These are phyloP conservation scores for Aphelinus certus DNA, from an alignment of 1,140 invertebrate genomes.

Conservation along the genomic window DNA sequence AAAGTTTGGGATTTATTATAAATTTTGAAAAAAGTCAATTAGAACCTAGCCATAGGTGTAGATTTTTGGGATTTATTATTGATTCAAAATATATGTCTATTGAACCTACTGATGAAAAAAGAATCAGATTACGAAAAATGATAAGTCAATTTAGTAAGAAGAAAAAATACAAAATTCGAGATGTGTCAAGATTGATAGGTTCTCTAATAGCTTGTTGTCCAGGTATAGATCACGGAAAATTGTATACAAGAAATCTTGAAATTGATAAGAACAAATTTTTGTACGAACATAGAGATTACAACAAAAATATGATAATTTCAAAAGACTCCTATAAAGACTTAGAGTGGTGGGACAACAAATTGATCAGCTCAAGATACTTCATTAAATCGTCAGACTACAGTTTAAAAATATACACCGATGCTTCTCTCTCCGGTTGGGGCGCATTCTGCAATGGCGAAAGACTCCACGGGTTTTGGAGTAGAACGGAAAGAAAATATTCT, in stretches of 20 bases:
- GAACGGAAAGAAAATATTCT: conserved; percentile 36
- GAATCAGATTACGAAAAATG: neutral
- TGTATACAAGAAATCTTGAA: conserved; percentile 46
- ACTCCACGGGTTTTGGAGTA: conserved; percentile 31
- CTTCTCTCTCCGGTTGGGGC: conserved; percentile 35
- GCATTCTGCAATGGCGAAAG: conserved; percentile 1
- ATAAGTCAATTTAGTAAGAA: neutral
- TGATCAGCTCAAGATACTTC: neutral
- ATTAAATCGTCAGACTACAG: conserved; percentile 16
- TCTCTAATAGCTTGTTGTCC: conserved; percentile 41
- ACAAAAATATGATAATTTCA: conserved; percentile 20
- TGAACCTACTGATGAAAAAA: neutral
- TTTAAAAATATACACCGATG: conserved; percentile 33
- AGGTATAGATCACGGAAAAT: conserved; percentile 40
- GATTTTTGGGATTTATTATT: conserved; percentile 5
- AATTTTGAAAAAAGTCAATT: conserved; percentile 2
- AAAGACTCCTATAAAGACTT: conserved; percentile 16
- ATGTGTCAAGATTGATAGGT: conserved; percentile 44
- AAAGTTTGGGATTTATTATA: neutral
- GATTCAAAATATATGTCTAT: neutral
- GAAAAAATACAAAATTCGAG: conserved; percentile 38
- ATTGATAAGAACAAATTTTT: conserved; percentile 36
- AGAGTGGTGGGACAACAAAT: conserved; percentile 30
- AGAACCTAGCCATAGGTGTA: neutral
- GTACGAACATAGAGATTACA: conserved; percentile 27